Evolutionary conservation across 2,888 invertebrate genomes (phyloP).

Genomic region (Caenorhabditis angaria): DNA sequence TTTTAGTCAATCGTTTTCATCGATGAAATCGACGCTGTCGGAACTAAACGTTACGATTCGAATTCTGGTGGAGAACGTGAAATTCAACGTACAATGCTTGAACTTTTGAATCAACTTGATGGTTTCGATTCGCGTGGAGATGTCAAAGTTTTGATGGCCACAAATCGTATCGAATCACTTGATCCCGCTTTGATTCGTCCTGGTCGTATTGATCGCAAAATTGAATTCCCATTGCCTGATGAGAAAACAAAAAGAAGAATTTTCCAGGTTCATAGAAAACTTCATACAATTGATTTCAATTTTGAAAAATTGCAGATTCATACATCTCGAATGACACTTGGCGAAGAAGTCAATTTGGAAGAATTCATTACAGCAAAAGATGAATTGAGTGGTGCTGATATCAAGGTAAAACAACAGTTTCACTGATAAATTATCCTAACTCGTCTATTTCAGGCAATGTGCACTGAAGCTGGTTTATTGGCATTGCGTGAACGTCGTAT

Average conservation of each 20-base stretch:
- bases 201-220: constrained; percentile 97
- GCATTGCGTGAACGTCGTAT: constrained; percentile 95
- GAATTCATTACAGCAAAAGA: constrained; percentile 99
- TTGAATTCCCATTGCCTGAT: constrained; percentile 98
- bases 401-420: no score
- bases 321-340: constrained; percentile 97
- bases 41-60: constrained; percentile 95
- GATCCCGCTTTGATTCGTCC: constrained; percentile 98
- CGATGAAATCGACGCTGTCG: constrained; percentile 97
- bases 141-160: constrained; percentile 97
- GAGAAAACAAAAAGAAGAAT: constrained; percentile 92
- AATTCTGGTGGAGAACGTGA: constrained; percentile 99
- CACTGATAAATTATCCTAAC: constrained; percentile 73
- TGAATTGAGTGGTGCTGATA: constrained; percentile 88
- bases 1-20: constrained; percentile 91
- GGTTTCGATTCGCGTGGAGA: constrained; percentile 96
- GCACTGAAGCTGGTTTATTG: constrained; percentile 98
- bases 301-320: constrained; percentile 80
- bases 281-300: not conserved
- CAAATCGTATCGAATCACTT: constrained; percentile 95
- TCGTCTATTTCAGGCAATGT: constrained; percentile 81
- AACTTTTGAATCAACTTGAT: constrained; percentile 95
- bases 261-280: constrained; percentile 54
- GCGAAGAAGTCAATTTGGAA: constrained; percentile 93
- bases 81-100: constrained; percentile 99